Evolutionary conservation across 2,888 invertebrate species (phyloP).

Genomic region (Resseliella maxima): DNA sequence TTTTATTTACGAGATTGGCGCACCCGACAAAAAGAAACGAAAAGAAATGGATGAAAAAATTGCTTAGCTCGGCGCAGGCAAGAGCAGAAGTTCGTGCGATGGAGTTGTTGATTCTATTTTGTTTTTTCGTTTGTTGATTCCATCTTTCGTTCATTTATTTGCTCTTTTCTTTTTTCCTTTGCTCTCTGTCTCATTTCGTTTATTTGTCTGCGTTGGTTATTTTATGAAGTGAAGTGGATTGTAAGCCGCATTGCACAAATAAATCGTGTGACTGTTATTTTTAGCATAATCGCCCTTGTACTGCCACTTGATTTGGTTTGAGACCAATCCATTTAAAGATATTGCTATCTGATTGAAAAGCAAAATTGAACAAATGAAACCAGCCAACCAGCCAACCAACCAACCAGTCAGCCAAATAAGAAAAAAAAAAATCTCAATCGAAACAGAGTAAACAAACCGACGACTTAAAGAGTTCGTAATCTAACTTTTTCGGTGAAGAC

Average conservation of each 20-base stretch:
- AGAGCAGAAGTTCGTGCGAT: neutral
- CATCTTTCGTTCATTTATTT: no score
- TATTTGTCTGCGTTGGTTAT: conserved; percentile 20
- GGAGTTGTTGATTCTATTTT: no score
- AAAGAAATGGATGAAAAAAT: no score
- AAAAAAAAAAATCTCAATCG: neutral
- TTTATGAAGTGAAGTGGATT: neutral
- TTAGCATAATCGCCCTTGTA: neutral
- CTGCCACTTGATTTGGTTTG: neutral
- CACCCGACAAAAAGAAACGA: neutral
- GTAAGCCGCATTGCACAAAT: conserved; percentile 10
- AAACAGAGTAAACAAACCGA: neutral
- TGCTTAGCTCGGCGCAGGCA: no score
- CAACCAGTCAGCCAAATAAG: neutral
- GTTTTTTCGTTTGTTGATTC: no score
- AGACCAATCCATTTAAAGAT: no score
- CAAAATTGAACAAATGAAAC: no score
- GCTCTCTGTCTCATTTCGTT: neutral
- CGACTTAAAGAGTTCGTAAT: neutral
- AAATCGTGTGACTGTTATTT: conserved; percentile 27
- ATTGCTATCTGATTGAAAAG: neutral
- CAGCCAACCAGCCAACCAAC: no score
- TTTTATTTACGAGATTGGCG: conserved; percentile 23
- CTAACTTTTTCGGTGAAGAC: neutral
- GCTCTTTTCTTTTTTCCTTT: neutral